Evolutionary conservation across 1,140 invertebrate species (phyloP).

Genomic region (Caenorhabditis briggsae): DNA sequence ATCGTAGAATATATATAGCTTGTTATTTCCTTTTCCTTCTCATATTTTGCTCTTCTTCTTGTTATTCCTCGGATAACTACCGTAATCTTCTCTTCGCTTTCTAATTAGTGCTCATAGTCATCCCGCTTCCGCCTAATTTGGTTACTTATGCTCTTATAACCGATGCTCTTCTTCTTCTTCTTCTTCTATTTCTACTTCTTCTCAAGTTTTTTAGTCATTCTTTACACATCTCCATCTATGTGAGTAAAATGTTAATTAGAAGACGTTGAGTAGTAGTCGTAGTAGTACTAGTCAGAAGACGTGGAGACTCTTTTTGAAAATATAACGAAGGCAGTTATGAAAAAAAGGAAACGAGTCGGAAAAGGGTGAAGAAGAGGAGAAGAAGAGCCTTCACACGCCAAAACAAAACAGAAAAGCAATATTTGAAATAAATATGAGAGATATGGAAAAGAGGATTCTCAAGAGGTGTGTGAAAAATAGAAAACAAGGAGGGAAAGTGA

Average conservation of each 20-base stretch:
- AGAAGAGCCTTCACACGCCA: constrained; percentile 21
- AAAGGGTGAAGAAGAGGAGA: background rate
- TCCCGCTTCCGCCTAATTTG: constrained; percentile 7
- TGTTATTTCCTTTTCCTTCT: background rate
- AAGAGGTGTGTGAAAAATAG: constrained; percentile 7
- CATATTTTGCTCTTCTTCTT: background rate
- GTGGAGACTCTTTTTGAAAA: background rate
- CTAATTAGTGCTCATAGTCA: constrained; percentile 18
- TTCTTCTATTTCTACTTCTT: background rate
- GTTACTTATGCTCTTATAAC: constrained; percentile 53
- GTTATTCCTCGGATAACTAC: constrained; percentile 2
- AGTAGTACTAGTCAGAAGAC: background rate
- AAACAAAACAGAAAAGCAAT: constrained; percentile 46
- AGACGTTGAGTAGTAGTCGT: background rate
- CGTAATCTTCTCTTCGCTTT: constrained; percentile 6
- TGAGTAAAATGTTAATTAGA: constrained; percentile 50
- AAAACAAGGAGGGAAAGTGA: too few relatives aligned
- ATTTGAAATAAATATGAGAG: constrained; percentile 22
- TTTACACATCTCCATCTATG: constrained; percentile 36
- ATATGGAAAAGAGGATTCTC: background rate
- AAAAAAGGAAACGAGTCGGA: background rate
- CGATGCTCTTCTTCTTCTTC: background rate
- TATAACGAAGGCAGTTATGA: constrained; percentile 49
- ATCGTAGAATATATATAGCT: background rate
- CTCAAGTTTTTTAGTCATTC: constrained; percentile 33